Evolutionary conservation across 2,113 vertebrate genomes (phyloP).

Genomic region (Hystrix brachyura): DNA sequence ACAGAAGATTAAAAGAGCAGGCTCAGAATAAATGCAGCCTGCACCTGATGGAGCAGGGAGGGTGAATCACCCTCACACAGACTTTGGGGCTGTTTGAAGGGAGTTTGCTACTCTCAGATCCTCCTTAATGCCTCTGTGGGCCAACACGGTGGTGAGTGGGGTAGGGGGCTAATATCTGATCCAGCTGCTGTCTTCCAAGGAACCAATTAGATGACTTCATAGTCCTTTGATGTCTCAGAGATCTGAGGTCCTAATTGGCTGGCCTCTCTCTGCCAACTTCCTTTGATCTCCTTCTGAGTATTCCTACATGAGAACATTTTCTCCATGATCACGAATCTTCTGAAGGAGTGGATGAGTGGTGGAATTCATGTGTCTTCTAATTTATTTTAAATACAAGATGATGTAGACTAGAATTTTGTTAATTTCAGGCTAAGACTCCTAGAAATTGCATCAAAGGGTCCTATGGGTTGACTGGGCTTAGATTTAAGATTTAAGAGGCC

Average conservation of each 20-base stretch:
- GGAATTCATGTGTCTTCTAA: conserved; percentile 26
- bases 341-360: conserved; percentile 28
- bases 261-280: conserved; percentile 1
- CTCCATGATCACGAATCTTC: not conserved
- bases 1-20: conserved; percentile 72
- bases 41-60: not conserved
- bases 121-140: conserved; percentile 27
- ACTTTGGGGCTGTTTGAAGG: conserved; percentile 56
- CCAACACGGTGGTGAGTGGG: not conserved
- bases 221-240: conserved; percentile 44
- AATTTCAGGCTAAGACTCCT: not conserved
- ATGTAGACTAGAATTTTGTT: conserved; percentile 22
- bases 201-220: conserved; percentile 59
- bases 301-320: conserved; percentile 10
- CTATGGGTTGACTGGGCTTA: not conserved
- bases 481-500: not conserved
- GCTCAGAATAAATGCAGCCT: conserved; percentile 70
- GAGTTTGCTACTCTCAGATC: conserved; percentile 51
- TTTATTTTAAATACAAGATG: conserved; percentile 65
- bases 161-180: conserved; percentile 6
- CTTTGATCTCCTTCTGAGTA: conserved; percentile 42
- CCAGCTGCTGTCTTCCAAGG: not conserved
- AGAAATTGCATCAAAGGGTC: not conserved
- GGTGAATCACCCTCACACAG: not conserved
- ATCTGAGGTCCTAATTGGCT: conserved; percentile 49